A percentile compares a stretch with the other conserved stretches of the same genome.
Conservation (phyloP, 2,888 invertebrate genomes). For the Platerodrilus igneus region DNA sequence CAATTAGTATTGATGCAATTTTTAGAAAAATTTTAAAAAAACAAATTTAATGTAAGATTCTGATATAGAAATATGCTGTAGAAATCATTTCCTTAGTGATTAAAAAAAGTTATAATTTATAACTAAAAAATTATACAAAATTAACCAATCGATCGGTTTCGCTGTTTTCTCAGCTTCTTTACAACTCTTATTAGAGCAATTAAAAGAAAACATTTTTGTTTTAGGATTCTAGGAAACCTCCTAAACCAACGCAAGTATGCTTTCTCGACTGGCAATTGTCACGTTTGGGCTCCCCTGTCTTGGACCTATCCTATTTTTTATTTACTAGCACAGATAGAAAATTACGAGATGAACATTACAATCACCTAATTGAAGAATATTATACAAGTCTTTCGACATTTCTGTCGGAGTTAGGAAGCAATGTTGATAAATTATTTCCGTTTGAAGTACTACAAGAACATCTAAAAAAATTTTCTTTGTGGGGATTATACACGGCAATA, state of each 20-base stretch:
- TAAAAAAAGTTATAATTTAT: too few species aligned
- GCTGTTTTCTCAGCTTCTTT: not conserved
- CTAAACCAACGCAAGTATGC: too few species aligned
- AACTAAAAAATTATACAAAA: too few species aligned
- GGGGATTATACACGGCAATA: slow-evolving; percentile 31
- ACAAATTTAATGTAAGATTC: too few species aligned
- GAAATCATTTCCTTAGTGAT: too few species aligned
- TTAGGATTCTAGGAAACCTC: slow-evolving; percentile 17
- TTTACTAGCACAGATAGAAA: slow-evolving; percentile 32
- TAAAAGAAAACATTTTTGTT: not conserved
- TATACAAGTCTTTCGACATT: slow-evolving; percentile 29
- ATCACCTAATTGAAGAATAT: slow-evolving; percentile 32
- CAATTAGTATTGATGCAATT: too few species aligned
- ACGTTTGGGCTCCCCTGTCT: slow-evolving; percentile 30
- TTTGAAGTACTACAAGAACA: slow-evolving; percentile 34
- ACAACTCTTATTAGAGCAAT: too few species aligned
- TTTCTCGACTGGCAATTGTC: slow-evolving; percentile 35
- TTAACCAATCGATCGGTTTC: too few species aligned
- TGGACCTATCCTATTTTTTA: slow-evolving; percentile 38
- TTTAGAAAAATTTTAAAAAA: too few species aligned
- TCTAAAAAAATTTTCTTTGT: slow-evolving; percentile 31
- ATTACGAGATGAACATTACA: slow-evolving; percentile 28
- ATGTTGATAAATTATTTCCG: slow-evolving; percentile 34
- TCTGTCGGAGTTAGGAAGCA: slow-evolving; percentile 31
- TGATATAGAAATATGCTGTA: too few species aligned